Conservation (phyloP, 2,113 vertebrate genomes). For the Miniopterus natalensis region DNA sequence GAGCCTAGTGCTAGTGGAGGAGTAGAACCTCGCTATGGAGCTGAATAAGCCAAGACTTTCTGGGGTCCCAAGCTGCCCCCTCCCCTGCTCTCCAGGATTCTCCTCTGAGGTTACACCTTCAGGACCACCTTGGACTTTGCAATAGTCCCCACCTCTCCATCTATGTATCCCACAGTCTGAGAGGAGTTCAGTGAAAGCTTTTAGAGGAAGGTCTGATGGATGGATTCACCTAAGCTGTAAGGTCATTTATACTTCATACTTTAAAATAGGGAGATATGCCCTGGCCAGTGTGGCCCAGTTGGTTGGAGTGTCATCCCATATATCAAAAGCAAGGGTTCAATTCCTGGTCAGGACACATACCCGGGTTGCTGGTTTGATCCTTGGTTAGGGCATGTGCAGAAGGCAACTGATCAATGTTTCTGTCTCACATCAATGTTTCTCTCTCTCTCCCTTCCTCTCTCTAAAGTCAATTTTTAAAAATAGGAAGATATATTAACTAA, state of each 20-base stretch:
- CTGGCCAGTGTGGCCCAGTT: no score
- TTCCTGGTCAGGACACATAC: neutral
- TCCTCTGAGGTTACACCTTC: neutral
- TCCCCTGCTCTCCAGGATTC: accelerated
- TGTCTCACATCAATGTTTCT: no score
- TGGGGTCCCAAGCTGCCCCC: accelerated
- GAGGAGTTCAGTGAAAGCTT: neutral
- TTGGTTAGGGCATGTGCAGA: neutral
- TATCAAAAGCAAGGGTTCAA: neutral
- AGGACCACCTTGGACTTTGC: accelerated
- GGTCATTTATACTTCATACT: neutral
- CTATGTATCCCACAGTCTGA: accelerated
- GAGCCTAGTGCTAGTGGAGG: accelerated
- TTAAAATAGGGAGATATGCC: no score
- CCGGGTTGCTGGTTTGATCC: neutral
- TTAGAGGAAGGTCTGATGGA: neutral
- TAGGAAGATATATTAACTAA: neutral
- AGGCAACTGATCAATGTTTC: no score
- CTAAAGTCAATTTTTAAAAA: neutral
- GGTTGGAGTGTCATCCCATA: neutral
- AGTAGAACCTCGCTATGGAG: neutral
- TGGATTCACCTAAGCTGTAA: neutral
- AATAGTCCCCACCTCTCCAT: no score
- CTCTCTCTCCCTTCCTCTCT: neutral
- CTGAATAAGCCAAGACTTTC: no score